These are phyloP conservation scores for Latrodectus hesperus DNA, from an alignment of 2,888 invertebrate species.

Conservation along the genomic window DNA sequence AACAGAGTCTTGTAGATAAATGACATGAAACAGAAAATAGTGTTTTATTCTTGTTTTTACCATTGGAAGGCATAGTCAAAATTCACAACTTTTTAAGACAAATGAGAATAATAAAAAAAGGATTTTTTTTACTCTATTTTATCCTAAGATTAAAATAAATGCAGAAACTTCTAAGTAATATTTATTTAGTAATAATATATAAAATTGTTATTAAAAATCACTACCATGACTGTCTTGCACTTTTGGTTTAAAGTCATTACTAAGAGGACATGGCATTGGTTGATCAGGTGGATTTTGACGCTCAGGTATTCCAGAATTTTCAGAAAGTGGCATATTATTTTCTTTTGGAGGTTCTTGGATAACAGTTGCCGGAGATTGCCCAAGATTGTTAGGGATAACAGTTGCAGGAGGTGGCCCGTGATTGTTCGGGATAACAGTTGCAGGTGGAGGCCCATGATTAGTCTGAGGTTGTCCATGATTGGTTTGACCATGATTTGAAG, in stretches of 20 bases:
- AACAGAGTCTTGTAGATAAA: no score
- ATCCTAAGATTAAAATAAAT: no score
- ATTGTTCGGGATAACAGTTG: background rate
- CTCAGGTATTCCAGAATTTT: constrained; percentile 16
- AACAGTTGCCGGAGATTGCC: background rate
- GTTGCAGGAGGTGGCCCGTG: background rate
- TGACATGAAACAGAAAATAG: no score
- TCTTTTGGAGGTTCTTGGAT: constrained; percentile 4
- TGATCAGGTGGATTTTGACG: constrained; percentile 49
- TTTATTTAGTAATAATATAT: no score
- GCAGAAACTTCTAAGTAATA: no score
- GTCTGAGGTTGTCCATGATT: constrained; percentile 6
- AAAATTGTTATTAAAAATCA: background rate
- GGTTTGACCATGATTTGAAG: constrained; percentile 2
- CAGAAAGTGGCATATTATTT: background rate
- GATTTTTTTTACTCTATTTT: no score
- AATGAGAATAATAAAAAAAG: no score
- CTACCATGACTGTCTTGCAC: constrained; percentile 45
- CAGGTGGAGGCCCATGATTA: background rate
- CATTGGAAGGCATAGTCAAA: no score
- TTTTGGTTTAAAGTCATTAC: constrained; percentile 33
- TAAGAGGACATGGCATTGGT: constrained; percentile 9
- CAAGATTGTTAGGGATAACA: background rate
- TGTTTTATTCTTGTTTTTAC: no score
- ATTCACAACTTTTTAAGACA: no score